Conservation (phyloP, 1,140 invertebrate genomes). For the Hyposmocoma kahamanoa region DNA sequence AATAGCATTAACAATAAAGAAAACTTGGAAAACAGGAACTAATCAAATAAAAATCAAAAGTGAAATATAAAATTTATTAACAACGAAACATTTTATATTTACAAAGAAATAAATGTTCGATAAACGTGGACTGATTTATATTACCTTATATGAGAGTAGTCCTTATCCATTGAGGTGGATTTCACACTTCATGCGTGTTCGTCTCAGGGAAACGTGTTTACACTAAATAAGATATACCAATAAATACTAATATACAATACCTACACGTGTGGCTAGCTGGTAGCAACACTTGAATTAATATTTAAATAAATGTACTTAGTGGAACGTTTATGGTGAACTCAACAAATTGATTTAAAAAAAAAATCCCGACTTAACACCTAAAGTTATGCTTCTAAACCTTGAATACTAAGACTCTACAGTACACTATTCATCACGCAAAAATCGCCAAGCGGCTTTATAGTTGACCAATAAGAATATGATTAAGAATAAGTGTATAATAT, state of each 20-base stretch:
- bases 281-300: too few species aligned
- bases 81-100: conserved; percentile 59
- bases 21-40: conserved; percentile 1
- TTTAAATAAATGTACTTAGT: conserved; percentile 17
- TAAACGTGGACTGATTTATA: too few species aligned
- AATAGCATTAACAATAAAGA: neutral
- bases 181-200: too few species aligned
- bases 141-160: too few species aligned
- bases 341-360: conserved; percentile 11
- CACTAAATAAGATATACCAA: too few species aligned
- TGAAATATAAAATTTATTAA: conserved; percentile 57
- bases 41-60: conserved; percentile 40
- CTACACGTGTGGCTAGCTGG: too few species aligned
- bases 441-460: neutral
- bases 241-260: too few species aligned
- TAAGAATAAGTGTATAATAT: neutral
- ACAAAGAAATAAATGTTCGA: too few species aligned
- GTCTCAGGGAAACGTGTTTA: too few species aligned
- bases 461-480: neutral
- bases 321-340: conserved; percentile 11
- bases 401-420: conserved; percentile 16
- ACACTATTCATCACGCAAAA: conserved; percentile 11
- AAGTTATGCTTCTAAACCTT: conserved; percentile 11
- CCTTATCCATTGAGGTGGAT: too few species aligned
- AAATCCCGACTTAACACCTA: conserved; percentile 17